phyloP scores from a whole-genome alignment of 1,140 invertebrate species.

The Lepidurus packardi region DNA sequence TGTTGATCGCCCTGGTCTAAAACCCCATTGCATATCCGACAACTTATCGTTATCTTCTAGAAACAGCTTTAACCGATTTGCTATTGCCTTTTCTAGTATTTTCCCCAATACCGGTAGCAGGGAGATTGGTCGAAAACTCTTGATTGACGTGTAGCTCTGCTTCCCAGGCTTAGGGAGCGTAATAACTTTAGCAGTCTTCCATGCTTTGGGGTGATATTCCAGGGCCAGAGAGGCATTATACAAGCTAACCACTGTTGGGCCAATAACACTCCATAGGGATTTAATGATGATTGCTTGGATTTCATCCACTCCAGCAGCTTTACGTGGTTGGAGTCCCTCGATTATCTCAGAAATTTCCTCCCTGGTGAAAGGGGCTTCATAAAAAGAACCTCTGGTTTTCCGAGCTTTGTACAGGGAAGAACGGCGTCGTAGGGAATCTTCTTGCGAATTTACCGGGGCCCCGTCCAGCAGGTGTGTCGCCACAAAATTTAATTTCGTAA shows the following conservation, averaged over 20 bases:
- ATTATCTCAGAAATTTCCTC: constrained; percentile 24
- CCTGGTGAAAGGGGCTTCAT: not conserved
- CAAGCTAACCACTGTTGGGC: not conserved
- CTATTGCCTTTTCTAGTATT: constrained; percentile 23
- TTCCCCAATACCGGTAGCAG: constrained; percentile 16
- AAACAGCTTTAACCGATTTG: not conserved
- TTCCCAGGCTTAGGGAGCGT: constrained; percentile 19
- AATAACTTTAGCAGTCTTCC: constrained; percentile 26
- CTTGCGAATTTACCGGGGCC: not conserved
- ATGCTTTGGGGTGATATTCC: constrained; percentile 18
- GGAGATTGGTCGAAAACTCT: constrained; percentile 13
- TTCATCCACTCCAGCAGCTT: constrained; percentile 23
- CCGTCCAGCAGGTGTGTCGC: not conserved
- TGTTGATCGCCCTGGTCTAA: constrained; percentile 10
- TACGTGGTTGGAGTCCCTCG: not conserved
- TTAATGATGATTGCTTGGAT: not conserved
- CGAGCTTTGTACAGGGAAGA: not conserved
- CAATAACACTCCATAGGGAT: not conserved
- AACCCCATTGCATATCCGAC: constrained; percentile 21
- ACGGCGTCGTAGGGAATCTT: not conserved
- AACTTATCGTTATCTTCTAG: not conserved
- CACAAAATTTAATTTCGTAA: constrained; percentile 23
- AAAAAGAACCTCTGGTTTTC: not conserved
- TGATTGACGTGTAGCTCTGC: not conserved
- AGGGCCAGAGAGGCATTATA: constrained; percentile 4